Base-by-base conservation (phyloP, 2,797 vertebrate species). In the Apogon talboti region DNA sequence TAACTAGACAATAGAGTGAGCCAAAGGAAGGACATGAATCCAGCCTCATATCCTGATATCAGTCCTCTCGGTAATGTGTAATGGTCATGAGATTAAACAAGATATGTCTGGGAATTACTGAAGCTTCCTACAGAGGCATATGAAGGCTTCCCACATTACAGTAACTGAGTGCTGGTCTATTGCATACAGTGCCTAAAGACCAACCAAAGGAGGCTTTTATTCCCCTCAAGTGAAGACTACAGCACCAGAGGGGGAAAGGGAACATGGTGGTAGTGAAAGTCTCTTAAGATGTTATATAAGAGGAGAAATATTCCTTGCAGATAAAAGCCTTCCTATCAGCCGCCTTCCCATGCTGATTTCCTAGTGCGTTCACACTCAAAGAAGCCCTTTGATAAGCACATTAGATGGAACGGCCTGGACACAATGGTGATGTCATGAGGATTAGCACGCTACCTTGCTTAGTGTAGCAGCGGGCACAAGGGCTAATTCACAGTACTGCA, bases 341-440 rank as follows among this genome's bases (percentile, higher is more conserved):
- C 58, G 79, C 80, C 85, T 89, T 81, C 86, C 83, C 69, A 75
- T 76, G 79, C 86, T 84, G 86, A 91, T 90, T 90, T 91, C 83
- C 79, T 71, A 77, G 81, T 79, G 71, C 66, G 33, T 82, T 89
- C 79, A 75, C 80, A 81, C 84, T 92, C 86, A 92, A 92, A 92
- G 83, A 78, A 79, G 76, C 69, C 78, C 85, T 91, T 93, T 92
- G 87, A 92, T 92, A 91, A 93, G 89, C 83, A 81, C 82, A 85
- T 92, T 93, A 92, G 85, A 88, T 57, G 87, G 88, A 93, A 93
- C 90, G 59, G 87, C 81, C 80, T 47, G 75, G 88, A 87, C 89
- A 91, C 91, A 92, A 89, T 92, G 81, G 87, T 90, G 83, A 93
- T 92, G 92, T 92, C 92, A 91, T 88, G 78, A 89, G 87, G 88